Conservation (phyloP, 2,888 invertebrate species). For the Hirtodrosophila cameraria region DNA sequence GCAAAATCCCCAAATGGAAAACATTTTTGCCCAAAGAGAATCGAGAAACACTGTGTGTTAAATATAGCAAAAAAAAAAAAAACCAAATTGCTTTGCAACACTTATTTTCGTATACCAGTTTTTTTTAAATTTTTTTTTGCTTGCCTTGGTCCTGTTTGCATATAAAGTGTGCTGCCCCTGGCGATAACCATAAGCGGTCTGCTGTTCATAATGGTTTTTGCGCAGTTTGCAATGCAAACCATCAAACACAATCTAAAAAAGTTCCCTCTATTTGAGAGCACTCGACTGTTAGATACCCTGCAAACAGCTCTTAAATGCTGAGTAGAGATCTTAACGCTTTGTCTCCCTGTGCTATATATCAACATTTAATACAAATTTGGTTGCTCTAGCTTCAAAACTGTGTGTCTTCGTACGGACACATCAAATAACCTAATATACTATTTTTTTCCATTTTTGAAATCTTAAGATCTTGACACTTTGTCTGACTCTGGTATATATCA, state of each 20-base stretch:
- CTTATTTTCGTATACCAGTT: not conserved
- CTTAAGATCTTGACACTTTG: too few relatives aligned
- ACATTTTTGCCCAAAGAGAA: constrained; percentile 17
- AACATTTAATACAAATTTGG: too few relatives aligned
- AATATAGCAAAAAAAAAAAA: not conserved
- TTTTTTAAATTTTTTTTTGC: not conserved
- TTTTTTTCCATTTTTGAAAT: too few relatives aligned
- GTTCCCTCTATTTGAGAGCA: too few relatives aligned
- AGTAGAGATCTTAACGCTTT: too few relatives aligned
- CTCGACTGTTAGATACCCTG: not conserved
- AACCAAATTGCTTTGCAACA: constrained; percentile 25
- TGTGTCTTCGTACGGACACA: too few relatives aligned
- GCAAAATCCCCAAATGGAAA: constrained; percentile 15
- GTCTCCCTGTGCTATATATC: too few relatives aligned
- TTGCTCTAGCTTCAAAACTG: too few relatives aligned
- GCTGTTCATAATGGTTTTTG: constrained; percentile 7
- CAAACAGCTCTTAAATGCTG: too few relatives aligned
- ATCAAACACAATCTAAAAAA: not conserved
- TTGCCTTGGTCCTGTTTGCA: not conserved
- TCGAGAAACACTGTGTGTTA: constrained; percentile 13
- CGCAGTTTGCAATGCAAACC: not conserved
- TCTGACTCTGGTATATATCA: too few relatives aligned
- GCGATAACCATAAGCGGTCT: constrained; percentile 16
- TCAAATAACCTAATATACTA: too few relatives aligned
- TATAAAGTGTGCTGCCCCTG: too few relatives aligned